Evolutionary conservation across 2,113 vertebrate genomes (phyloP).

Genomic region (Rhea americana): DNA sequence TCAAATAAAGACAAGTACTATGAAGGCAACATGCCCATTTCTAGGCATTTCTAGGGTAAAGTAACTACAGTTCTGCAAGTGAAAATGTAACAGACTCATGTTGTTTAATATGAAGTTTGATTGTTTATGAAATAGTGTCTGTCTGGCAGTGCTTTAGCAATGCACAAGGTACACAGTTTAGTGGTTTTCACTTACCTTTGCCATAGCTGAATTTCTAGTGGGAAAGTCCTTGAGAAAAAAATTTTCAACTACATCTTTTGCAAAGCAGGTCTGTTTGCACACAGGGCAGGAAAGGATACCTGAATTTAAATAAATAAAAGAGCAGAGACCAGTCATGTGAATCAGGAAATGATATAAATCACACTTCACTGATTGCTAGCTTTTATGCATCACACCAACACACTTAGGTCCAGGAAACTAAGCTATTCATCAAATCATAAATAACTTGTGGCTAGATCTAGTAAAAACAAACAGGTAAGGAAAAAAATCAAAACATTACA

Average conservation of each 20-base stretch:
- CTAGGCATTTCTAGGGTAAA: neutral
- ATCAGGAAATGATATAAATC: constrained; percentile 23
- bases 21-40: neutral
- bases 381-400: neutral
- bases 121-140: neutral
- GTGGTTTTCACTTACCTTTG: constrained; percentile 75
- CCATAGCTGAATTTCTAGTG: constrained; percentile 69
- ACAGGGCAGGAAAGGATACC: constrained; percentile 70
- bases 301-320: constrained; percentile 23
- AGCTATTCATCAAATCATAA: neutral
- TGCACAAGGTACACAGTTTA: neutral
- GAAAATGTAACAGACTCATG: neutral
- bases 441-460: neutral
- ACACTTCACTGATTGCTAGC: neutral
- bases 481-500: neutral
- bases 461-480: neutral
- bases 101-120: neutral
- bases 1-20: neutral
- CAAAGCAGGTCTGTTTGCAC: constrained; percentile 66
- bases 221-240: constrained; percentile 63
- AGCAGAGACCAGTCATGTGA: neutral
- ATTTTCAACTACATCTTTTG: constrained; percentile 77
- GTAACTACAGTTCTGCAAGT: neutral
- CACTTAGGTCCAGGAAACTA: neutral
- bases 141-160: neutral